These are phyloP conservation scores for Mnemiopsis leidyi DNA, from an alignment of 37 sponge, comb jelly and placozoan species.

Conservation along the genomic window DNA sequence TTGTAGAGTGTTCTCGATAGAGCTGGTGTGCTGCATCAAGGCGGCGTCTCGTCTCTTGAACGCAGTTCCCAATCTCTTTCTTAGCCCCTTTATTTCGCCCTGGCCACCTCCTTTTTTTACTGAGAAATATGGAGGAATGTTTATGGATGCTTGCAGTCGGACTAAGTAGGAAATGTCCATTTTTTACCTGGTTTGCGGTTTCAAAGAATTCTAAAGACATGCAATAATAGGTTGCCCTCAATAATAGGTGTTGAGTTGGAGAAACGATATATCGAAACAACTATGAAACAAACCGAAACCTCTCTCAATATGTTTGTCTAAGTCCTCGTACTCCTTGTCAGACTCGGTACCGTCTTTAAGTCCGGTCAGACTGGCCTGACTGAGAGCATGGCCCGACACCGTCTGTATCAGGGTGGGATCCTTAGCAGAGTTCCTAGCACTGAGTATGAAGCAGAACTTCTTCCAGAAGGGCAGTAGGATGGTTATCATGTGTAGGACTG, in stretches of 20 bases:
- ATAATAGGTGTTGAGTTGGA: too few species aligned
- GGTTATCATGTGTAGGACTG: constrained; percentile 79
- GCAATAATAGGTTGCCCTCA: too few species aligned
- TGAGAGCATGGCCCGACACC: constrained; percentile 9
- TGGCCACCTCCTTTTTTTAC: not conserved
- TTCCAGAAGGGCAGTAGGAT: constrained; percentile 85
- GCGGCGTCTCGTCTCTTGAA: not conserved
- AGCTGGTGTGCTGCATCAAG: not conserved
- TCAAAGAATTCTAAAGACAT: too few species aligned
- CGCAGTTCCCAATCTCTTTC: not conserved
- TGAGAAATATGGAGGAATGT: too few species aligned
- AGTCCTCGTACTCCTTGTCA: not conserved
- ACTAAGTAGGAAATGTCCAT: too few species aligned
- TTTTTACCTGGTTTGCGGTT: too few species aligned
- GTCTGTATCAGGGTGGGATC: not conserved
- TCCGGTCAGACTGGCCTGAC: not conserved
- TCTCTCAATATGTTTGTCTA: not conserved
- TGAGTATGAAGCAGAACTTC: constrained; percentile 68
- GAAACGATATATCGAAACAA: too few species aligned
- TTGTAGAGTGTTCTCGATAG: not conserved
- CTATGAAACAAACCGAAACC: too few species aligned
- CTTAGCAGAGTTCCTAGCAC: not conserved
- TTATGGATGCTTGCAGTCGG: too few species aligned
- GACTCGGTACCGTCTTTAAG: not conserved
- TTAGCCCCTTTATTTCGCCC: not conserved